A percentile compares a stretch with the other conserved stretches of the same genome.
Evolutionary conservation across 2,888 invertebrate species (phyloP).

Genomic region (Cerceris rybyensis): DNA sequence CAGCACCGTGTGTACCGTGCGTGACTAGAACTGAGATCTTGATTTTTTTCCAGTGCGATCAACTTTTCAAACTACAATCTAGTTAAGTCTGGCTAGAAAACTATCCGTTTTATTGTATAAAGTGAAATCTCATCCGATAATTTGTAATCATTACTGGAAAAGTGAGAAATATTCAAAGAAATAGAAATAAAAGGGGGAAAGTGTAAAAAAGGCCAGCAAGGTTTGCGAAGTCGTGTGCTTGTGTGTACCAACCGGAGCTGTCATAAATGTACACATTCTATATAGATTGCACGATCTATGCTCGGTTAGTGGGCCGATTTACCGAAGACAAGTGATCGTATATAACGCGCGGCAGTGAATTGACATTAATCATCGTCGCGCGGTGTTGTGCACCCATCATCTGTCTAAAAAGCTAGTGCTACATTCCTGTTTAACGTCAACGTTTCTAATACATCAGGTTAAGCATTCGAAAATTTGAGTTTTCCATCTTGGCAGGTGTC

Average conservation of each 20-base stretch:
- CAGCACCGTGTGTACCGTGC: constrained; percentile 65
- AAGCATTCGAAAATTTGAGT: constrained; percentile 49
- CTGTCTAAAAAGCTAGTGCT: constrained; percentile 56
- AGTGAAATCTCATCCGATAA: constrained; percentile 24
- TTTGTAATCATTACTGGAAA: constrained; percentile 10
- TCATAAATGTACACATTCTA: constrained; percentile 70
- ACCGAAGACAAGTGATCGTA: constrained; percentile 64
- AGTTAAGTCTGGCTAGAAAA: background rate
- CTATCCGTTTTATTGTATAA: too few species aligned
- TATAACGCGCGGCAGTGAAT: constrained; percentile 64
- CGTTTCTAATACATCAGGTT: constrained; percentile 61
- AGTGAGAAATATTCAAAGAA: constrained; percentile 31
- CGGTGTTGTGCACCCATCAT: constrained; percentile 56
- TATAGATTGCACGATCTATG: constrained; percentile 69
- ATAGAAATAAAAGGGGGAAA: constrained; percentile 25
- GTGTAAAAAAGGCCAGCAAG: constrained; percentile 41
- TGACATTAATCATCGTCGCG: constrained; percentile 66
- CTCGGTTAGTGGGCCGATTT: constrained; percentile 67
- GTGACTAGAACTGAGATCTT: constrained; percentile 40
- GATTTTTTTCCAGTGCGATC: constrained; percentile 32
- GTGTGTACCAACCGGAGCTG: constrained; percentile 59
- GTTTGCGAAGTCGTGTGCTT: constrained; percentile 36
- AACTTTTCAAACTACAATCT: background rate
- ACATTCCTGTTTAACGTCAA: constrained; percentile 60
- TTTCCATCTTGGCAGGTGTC: constrained; percentile 56